Evolutionary conservation across 2,113 vertebrate genomes (phyloP).

Genomic region (Lepisosteus oculatus): DNA sequence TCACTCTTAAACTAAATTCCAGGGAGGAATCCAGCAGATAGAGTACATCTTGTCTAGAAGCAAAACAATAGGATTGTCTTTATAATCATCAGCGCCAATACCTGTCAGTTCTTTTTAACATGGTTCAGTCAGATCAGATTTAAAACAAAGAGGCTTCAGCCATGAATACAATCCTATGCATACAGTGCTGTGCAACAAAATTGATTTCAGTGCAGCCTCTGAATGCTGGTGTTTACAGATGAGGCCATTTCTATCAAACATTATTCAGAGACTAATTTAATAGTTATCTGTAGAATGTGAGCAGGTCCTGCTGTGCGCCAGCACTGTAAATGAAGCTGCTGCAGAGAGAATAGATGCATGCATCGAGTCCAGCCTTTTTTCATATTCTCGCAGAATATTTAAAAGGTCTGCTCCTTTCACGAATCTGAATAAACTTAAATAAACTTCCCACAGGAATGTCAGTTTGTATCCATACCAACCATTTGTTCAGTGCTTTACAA

Average conservation of each 20-base stretch:
- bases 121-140: conserved; percentile 12
- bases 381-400: too few species aligned
- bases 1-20: conserved; percentile 4
- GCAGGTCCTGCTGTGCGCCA: background rate
- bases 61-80: conserved; percentile 1
- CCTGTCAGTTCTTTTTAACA: conserved; percentile 2
- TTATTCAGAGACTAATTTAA: conserved; percentile 16
- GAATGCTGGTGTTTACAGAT: conserved; percentile 6
- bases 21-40: background rate
- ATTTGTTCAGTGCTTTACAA: too few species aligned
- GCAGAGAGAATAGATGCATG: background rate
- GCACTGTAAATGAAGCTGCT: conserved; percentile 6
- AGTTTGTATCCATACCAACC: too few species aligned
- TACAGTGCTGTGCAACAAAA: background rate
- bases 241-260: conserved; percentile 8
- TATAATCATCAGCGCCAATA: background rate
- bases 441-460: too few species aligned
- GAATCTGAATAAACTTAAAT: too few species aligned
- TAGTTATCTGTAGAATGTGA: conserved; percentile 5
- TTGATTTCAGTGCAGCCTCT: background rate
- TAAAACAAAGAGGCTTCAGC: background rate
- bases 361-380: too few species aligned
- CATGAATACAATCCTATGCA: too few species aligned
- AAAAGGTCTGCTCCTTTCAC: too few species aligned
- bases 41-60: conserved; percentile 2